phyloP scores from a whole-genome alignment of 2,888 invertebrate genomes.

The Melanophora roralis region DNA sequence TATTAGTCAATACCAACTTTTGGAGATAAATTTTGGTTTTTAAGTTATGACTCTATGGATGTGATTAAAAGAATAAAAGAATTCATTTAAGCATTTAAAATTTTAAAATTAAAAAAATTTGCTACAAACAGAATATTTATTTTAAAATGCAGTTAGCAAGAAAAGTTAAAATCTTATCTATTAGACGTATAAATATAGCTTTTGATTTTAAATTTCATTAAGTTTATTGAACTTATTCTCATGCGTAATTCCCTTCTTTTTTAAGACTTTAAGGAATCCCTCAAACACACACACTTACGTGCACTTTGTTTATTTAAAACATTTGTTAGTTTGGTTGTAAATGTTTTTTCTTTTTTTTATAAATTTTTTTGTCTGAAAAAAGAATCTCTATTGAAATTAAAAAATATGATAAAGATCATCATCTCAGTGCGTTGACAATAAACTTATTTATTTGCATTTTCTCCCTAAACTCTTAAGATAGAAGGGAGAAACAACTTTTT shows the following conservation, averaged over 20 bases:
- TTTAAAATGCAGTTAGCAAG: no score
- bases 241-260: constrained; percentile 21
- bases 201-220: not conserved
- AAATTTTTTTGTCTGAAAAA: no score
- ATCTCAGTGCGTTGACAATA: constrained; percentile 23
- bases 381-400: constrained; percentile 14
- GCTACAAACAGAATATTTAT: no score
- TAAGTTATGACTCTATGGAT: no score
- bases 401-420: constrained; percentile 4
- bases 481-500: not conserved
- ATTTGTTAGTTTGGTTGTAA: not conserved
- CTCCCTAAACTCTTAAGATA: not conserved
- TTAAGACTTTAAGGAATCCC: not conserved
- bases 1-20: no score
- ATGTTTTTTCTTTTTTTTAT: no score
- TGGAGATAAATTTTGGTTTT: no score
- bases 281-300: not conserved
- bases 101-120: no score
- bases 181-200: not conserved
- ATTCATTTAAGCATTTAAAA: no score
- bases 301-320: not conserved
- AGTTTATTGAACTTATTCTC: constrained; percentile 13
- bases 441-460: not conserved
- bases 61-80: no score
- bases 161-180: no score